Conservation (phyloP, 2,797 vertebrate genomes). For the Botia almorhae region DNA sequence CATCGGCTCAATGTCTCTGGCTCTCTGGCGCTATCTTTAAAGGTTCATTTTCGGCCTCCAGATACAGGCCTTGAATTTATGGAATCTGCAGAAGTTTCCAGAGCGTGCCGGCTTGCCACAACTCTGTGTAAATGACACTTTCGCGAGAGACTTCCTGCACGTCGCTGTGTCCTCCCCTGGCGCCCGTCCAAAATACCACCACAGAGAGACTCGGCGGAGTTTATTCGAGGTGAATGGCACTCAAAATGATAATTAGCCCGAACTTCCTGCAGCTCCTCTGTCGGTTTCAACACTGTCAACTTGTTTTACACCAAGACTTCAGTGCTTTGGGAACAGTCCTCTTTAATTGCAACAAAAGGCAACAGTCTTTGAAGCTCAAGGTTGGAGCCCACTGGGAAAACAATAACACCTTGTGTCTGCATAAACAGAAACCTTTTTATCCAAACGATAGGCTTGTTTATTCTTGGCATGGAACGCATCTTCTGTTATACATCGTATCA, state of each 20-base stretch:
- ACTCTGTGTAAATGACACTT: conserved; percentile 59
- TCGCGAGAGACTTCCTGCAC: conserved; percentile 40
- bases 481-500: conserved; percentile 55
- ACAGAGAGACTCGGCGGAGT: conserved; percentile 18
- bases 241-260: conserved; percentile 14
- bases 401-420: conserved; percentile 34
- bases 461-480: conserved; percentile 63
- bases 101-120: conserved; percentile 34
- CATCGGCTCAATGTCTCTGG: neutral
- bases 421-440: conserved; percentile 42
- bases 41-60: conserved; percentile 22
- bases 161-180: conserved; percentile 20
- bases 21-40: conserved; percentile 4
- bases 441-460: conserved; percentile 61
- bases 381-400: conserved; percentile 40
- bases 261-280: neutral
- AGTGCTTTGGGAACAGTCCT: conserved; percentile 26
- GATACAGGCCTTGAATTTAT: conserved; percentile 21
- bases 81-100: conserved; percentile 52
- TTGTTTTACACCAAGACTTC: neutral
- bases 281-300: neutral
- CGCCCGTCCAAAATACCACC: conserved; percentile 21
- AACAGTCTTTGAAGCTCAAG: conserved; percentile 48
- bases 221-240: conserved; percentile 27
- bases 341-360: conserved; percentile 60